Evolutionary conservation across 2,888 invertebrate genomes (phyloP).

Genomic region (Pyrrhosoma nymphula): DNA sequence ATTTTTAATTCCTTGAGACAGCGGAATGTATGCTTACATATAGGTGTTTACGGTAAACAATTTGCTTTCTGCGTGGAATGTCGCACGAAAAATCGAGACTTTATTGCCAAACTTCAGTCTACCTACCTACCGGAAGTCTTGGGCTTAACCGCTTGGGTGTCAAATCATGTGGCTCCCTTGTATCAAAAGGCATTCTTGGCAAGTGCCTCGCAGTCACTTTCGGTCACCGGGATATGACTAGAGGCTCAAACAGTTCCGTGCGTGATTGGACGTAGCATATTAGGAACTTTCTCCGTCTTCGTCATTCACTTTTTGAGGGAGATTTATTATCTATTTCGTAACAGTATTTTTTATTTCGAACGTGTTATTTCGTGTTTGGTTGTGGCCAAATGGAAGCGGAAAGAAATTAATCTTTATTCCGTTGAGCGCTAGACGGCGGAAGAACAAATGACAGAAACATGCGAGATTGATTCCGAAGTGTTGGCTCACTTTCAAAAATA

Average conservation of each 20-base stretch:
- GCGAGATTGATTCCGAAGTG: slow-evolving; percentile 6
- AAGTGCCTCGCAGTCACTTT: neutral
- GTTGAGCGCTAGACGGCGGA: neutral
- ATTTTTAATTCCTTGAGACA: no score
- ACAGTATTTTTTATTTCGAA: neutral
- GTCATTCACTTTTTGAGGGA: slow-evolving; percentile 16
- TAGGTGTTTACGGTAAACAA: no score
- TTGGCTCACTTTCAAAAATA: slow-evolving; percentile 11
- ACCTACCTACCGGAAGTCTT: neutral
- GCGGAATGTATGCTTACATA: no score
- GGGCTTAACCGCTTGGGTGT: neutral
- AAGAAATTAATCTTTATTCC: slow-evolving; percentile 24
- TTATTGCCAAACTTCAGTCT: neutral
- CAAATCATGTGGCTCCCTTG: neutral
- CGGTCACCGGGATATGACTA: neutral
- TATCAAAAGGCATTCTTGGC: neutral
- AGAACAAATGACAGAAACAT: slow-evolving; percentile 1
- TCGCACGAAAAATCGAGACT: no score
- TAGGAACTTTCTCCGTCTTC: slow-evolving; percentile 1
- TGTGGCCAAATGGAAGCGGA: neutral
- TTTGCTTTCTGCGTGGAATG: no score
- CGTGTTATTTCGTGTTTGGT: neutral
- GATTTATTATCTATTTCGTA: slow-evolving; percentile 15
- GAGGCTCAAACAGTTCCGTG: neutral
- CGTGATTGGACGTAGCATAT: slow-evolving; percentile 9